Evolutionary conservation across 2,797 vertebrate species (phyloP).

Genomic region (Gymnodraco acuticeps): DNA sequence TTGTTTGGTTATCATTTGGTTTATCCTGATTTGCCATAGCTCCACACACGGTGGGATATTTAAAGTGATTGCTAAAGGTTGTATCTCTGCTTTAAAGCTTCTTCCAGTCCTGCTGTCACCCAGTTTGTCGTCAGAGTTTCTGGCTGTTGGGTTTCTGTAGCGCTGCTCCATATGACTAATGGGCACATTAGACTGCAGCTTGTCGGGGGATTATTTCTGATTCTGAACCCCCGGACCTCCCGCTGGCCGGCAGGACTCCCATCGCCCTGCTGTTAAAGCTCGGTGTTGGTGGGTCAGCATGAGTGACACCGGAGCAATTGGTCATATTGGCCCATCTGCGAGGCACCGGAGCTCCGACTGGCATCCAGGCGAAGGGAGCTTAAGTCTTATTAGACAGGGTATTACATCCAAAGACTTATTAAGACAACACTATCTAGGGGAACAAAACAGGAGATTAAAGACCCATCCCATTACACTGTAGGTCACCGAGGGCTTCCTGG

Average conservation of each 20-base stretch:
- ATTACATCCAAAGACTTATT: conserved; percentile 81
- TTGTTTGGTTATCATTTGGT: neutral
- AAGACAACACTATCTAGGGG: conserved; percentile 79
- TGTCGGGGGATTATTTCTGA: conserved; percentile 64
- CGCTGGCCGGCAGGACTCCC: conserved; percentile 42
- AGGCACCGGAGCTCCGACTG: conserved; percentile 62
- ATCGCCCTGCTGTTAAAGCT: conserved; percentile 50
- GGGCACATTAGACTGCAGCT: conserved; percentile 55
- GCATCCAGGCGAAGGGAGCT: conserved; percentile 70
- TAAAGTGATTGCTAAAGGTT: neutral
- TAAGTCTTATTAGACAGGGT: conserved; percentile 79
- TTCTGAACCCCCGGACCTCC: conserved; percentile 46
- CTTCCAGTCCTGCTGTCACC: neutral
- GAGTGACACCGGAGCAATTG: conserved; percentile 66
- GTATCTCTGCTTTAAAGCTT: neutral
- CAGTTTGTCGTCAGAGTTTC: neutral
- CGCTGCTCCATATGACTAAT: conserved; percentile 55
- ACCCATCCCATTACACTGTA: conserved; percentile 67
- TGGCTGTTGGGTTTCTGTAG: neutral
- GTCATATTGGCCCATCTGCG: conserved; percentile 67
- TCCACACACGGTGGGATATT: neutral
- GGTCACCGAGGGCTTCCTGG: conserved; percentile 68
- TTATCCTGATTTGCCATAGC: neutral
- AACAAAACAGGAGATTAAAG: conserved; percentile 77
- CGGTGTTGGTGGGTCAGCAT: conserved; percentile 58